Conservation (phyloP, 2,888 invertebrate species). For the Drosophila nigricruria region DNA sequence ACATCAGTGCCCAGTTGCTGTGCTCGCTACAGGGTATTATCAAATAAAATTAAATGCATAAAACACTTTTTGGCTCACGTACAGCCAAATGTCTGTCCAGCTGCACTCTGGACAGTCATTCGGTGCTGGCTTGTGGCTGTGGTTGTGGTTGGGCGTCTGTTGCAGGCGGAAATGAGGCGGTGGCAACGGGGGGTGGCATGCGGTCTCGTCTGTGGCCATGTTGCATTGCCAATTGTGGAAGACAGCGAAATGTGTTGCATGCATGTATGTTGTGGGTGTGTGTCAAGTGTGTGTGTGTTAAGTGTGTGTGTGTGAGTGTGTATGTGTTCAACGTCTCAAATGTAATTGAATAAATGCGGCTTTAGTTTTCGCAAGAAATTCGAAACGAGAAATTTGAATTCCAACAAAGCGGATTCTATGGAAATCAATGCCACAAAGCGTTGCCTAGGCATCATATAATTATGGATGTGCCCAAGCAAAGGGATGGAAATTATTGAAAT, state of each 20-base stretch:
- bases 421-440: neutral
- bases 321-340: neutral
- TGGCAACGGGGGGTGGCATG: neutral
- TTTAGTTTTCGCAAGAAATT: neutral
- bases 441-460: neutral
- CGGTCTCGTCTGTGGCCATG: constrained; percentile 17
- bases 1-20: neutral
- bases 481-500: neutral
- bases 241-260: constrained; percentile 22
- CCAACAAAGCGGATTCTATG: neutral
- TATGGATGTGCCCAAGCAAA: neutral
- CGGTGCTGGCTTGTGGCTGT: constrained; percentile 8
- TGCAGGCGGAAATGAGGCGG: neutral
- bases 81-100: constrained; percentile 19
- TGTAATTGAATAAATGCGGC: constrained; percentile 19
- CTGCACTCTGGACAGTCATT: constrained; percentile 8
- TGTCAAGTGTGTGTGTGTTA: constrained; percentile 6
- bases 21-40: constrained; percentile 13
- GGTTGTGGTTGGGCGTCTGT: constrained; percentile 2
- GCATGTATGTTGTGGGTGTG: neutral
- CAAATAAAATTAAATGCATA: constrained; percentile 36
- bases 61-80: constrained; percentile 30
- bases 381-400: neutral
- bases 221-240: constrained; percentile 33
- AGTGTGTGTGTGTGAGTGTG: constrained; percentile 1